Percentiles rank a stretch among this genome's conserved stretches.
Conservation (phyloP, 1,140 invertebrate genomes). For the Bombyx mori region ASM3026992v2 NC_085109.1:15168001-15168500, state of each 20-base stretch:
- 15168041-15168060: constrained; percentile 78
- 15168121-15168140: constrained; percentile 77
- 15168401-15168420: constrained; percentile 77
- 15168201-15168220: constrained; percentile 65
- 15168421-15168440: constrained; percentile 80
- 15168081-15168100: background rate
- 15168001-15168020: constrained; percentile 26
- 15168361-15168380: constrained; percentile 3
- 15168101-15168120: constrained; percentile 21
- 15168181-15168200: constrained; percentile 47
- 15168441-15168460: constrained; percentile 52
- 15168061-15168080: constrained; percentile 71
- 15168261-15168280: constrained; percentile 80
- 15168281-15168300: constrained; percentile 82
- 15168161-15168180: constrained; percentile 26
- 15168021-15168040: constrained; percentile 28
- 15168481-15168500: constrained; percentile 61
- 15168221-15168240: constrained; percentile 73
- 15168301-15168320: constrained; percentile 43
- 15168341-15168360: constrained; percentile 14
- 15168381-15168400: constrained; percentile 31
- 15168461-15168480: constrained; percentile 65
- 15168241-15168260: constrained; percentile 84
- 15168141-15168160: constrained; percentile 58
- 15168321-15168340: constrained; percentile 15